Percentiles rank a stretch among this genome's conserved stretches.
Evolutionary conservation across 2,113 vertebrate genomes (phyloP).

Genomic region (Phaethon lepturus): DNA sequence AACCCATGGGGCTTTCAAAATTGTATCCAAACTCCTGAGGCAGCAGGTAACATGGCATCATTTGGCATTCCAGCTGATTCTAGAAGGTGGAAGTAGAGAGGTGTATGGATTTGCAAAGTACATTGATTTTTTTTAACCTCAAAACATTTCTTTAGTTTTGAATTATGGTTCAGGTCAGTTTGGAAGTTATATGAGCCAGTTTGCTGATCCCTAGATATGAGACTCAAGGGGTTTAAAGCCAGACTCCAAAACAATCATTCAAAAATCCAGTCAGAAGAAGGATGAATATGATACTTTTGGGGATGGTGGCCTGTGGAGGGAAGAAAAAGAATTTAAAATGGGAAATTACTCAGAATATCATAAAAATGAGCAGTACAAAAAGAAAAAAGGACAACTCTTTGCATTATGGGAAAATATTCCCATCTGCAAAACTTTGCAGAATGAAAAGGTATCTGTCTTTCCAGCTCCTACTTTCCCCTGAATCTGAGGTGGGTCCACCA

Average conservation of each 20-base stretch:
- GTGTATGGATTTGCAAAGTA: conserved; percentile 13
- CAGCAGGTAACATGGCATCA: not conserved
- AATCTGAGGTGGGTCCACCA: not conserved
- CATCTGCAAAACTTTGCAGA: not conserved
- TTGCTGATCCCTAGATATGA: conserved; percentile 61
- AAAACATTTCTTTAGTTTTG: conserved; percentile 37
- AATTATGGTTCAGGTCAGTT: conserved; percentile 50
- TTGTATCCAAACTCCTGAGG: not conserved
- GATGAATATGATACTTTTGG: conserved; percentile 60
- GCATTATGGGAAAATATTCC: not conserved
- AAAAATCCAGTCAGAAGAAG: conserved; percentile 56
- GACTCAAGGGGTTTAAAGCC: conserved; percentile 52
- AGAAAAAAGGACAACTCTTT: not conserved
- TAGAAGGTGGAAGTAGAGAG: not conserved
- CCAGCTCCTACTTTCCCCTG: not conserved
- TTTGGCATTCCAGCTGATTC: conserved; percentile 1
- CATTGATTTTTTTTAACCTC: not conserved
- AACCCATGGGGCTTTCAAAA: not conserved
- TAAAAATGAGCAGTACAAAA: not conserved
- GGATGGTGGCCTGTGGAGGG: conserved; percentile 41
- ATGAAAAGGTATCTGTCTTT: not conserved
- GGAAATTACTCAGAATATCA: conserved; percentile 49
- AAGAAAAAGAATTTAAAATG: conserved; percentile 52
- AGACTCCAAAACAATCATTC: conserved; percentile 65
- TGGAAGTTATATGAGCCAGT: conserved; percentile 56